These are phyloP conservation scores for Cynopterus brachyotis DNA, from an alignment of 2,113 vertebrate species.

Conservation along the genomic window DNA sequence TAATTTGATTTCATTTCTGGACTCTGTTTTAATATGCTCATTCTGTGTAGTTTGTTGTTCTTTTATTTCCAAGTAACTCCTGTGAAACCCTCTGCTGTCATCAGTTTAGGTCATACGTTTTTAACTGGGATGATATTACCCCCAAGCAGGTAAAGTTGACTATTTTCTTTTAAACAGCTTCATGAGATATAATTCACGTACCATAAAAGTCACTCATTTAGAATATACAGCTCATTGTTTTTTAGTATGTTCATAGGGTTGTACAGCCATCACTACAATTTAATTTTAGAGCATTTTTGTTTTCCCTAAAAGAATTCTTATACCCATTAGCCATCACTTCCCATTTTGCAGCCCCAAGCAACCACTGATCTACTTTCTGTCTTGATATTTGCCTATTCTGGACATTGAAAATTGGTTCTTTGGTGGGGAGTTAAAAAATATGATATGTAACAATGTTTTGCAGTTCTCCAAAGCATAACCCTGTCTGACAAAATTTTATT, in stretches of 20 bases:
- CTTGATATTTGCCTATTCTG: not conserved
- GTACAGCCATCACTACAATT: not conserved
- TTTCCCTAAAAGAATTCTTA: not conserved
- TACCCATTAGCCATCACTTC: not conserved
- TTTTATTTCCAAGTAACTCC: not conserved
- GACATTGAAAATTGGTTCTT: not conserved
- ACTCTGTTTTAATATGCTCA: not conserved
- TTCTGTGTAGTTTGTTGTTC: not conserved
- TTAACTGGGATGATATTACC: not conserved
- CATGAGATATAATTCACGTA: not conserved
- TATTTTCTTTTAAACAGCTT: not conserved
- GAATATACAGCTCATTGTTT: not conserved
- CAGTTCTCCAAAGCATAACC: not conserved
- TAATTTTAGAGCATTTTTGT: constrained; percentile 1
- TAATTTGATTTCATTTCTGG: not conserved
- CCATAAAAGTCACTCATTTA: not conserved
- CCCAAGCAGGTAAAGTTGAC: not conserved
- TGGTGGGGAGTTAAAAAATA: not conserved
- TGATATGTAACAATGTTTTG: not conserved
- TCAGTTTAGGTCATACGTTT: not conserved
- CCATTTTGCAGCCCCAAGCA: not conserved
- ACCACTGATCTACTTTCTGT: not conserved
- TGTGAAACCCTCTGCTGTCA: not conserved
- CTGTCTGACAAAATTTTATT: not conserved
- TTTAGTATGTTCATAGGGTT: not conserved